A percentile compares a stretch with the other conserved stretches of the same genome.
phyloP scores from a whole-genome alignment of 2,113 vertebrate genomes.

The Centropus bengalensis region DNA sequence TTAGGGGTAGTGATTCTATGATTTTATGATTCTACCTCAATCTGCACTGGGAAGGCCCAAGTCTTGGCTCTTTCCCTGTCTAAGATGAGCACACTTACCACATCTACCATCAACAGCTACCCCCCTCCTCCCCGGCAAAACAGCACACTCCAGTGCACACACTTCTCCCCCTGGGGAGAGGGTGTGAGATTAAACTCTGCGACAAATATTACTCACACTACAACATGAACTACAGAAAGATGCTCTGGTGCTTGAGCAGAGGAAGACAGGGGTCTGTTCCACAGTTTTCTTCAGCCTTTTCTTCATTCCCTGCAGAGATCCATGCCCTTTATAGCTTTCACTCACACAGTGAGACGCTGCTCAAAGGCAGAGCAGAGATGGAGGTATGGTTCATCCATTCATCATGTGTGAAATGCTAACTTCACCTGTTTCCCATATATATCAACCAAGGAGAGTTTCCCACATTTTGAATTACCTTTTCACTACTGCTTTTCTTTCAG shows the following conservation, averaged over 20 bases:
- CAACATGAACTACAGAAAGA: background rate
- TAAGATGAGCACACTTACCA: background rate
- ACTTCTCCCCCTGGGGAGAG: constrained; percentile 21
- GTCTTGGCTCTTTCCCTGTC: background rate
- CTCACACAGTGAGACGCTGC: background rate
- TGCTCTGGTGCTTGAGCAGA: background rate
- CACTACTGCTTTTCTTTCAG: background rate
- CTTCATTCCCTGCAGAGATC: background rate
- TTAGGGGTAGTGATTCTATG: too few relatives aligned
- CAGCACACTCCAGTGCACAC: constrained; percentile 27
- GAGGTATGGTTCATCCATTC: background rate
- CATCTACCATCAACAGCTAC: background rate
- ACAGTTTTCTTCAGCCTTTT: background rate
- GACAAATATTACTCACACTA: background rate
- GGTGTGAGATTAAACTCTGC: background rate
- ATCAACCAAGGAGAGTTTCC: background rate
- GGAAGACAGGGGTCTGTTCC: background rate
- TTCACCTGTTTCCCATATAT: background rate
- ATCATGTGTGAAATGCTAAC: background rate
- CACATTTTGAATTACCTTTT: background rate
- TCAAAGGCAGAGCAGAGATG: background rate
- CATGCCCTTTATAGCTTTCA: background rate
- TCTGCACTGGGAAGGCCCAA: background rate
- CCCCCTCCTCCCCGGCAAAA: background rate
- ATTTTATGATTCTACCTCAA: background rate